Percentiles rank a stretch among this genome's conserved stretches.
Evolutionary conservation across 2,113 vertebrate species (phyloP).

Genomic region (Nibea albiflora): DNA sequence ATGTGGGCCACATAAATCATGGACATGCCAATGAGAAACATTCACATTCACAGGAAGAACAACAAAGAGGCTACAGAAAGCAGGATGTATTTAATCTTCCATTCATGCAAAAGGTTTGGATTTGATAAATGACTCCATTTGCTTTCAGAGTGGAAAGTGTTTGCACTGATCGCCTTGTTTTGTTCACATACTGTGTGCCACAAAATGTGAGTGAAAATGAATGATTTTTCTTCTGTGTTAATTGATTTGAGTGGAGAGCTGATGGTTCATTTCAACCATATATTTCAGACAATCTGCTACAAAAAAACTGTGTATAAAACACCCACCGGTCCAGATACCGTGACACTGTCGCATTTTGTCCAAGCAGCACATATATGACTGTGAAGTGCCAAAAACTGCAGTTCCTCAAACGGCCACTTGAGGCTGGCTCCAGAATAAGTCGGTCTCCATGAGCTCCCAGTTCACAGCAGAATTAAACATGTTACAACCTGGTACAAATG

Average conservation of each 20-base stretch:
- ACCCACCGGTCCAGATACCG: no score
- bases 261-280: neutral
- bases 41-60: neutral
- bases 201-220: neutral
- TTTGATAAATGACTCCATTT: conserved; percentile 20
- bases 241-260: conserved; percentile 12
- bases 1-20: conserved; percentile 30
- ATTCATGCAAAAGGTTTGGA: neutral
- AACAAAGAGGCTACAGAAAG: conserved; percentile 17
- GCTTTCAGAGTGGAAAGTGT: neutral
- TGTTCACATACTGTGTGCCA: neutral
- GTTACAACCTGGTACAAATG: no score
- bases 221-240: neutral
- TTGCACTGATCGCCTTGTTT: neutral
- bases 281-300: neutral
- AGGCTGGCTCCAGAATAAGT: no score
- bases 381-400: no score
- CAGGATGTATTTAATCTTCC: neutral
- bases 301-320: no score
- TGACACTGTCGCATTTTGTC: no score
- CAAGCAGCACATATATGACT: no score
- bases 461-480: no score
- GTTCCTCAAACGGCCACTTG: no score
- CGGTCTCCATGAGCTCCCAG: no score
- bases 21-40: conserved; percentile 8